Base-by-base conservation (phyloP, 2,888 invertebrate species). In the Meandrusa payeni region DNA sequence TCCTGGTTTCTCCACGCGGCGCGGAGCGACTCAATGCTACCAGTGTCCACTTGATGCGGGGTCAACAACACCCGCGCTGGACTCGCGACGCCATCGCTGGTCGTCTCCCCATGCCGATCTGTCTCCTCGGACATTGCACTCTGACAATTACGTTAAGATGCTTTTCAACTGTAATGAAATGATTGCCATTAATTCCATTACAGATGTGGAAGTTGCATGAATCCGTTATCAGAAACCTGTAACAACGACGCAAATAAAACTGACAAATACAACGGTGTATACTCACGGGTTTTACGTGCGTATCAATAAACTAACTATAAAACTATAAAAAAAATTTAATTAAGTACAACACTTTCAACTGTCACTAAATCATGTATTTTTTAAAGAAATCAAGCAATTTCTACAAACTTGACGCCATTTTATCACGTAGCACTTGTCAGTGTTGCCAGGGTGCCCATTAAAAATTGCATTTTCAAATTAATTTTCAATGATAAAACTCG, bases 1-100 rank as follows among this genome's bases (percentile, higher is more conserved):
- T 94, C 93, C 90, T 94, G 93, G 76, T 90, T 90, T 77, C 89
- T 90, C 94, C 94, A 94, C 68, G 91, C 90, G 75, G 89, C 87
- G 61, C 90, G 89, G 74, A 93, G 90, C 63, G 93, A 91, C 58
- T 91, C 90, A 66, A 89, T 88, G 57, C 90, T 89, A 56, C 92
- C 86, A 64, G 86, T 86, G 66, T 91, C 90, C 69, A 92, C 78
- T 68, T 93, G 93, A 59, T 90, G 89, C 51, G 92, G 90, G 61
- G 89, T 89, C 74, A 93, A 82, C 64, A 90, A 82, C 70, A 92
- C 88, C 57, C 91, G 89, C 59, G 89, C 85, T 62, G 71, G 59
- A 65, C 57, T 90, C 80, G 60, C 86, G 85, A 63, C 69, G 58
- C 69, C 72, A 58, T 81, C 82, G 66, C 68, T 74, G 69, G 76